Evolutionary conservation across 2,113 vertebrate species (phyloP).

Genomic region (Cyrtonyx montezumae): DNA sequence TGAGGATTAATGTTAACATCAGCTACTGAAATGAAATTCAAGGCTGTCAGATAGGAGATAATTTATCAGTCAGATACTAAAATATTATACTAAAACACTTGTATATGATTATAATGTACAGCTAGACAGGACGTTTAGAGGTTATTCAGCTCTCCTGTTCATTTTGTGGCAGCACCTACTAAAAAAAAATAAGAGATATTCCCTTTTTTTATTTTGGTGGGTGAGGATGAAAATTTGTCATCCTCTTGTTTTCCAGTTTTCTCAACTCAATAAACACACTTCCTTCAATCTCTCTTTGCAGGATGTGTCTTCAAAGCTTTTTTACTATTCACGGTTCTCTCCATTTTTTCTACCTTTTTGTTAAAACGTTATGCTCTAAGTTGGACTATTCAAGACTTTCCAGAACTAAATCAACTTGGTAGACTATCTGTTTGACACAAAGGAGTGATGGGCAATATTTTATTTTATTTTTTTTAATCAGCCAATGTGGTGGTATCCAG

Average conservation of each 20-base stretch:
- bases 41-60: neutral
- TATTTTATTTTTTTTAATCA: neutral
- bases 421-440: neutral
- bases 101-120: neutral
- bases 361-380: neutral
- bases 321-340: neutral
- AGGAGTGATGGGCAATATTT: neutral
- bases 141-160: neutral
- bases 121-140: neutral
- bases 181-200: neutral
- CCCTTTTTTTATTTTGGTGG: neutral
- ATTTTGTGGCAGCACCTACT: neutral
- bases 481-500: neutral
- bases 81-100: neutral
- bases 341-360: neutral
- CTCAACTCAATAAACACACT: neutral
- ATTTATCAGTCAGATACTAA: neutral
- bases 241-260: neutral
- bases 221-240: neutral
- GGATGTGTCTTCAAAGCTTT: neutral
- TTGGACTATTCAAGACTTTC: neutral
- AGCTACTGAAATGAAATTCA: neutral
- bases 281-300: neutral
- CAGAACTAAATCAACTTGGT: neutral
- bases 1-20: neutral